phyloP scores from a whole-genome alignment of 2,888 invertebrate species.

The Cheilosia urbana region DNA sequence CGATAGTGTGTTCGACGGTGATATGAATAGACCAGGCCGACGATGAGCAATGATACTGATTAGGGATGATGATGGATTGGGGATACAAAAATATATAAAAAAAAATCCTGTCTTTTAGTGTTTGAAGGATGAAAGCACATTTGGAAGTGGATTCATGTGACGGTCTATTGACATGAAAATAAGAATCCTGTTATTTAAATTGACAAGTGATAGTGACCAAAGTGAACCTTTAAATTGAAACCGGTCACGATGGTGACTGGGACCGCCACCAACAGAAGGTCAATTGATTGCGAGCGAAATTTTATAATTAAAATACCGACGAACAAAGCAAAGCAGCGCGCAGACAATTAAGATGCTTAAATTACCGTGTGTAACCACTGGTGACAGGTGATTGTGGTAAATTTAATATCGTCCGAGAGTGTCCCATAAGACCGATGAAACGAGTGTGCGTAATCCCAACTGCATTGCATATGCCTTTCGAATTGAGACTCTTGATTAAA shows the following conservation, averaged over 20 bases:
- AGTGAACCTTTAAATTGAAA: no score
- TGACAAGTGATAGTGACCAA: no score
- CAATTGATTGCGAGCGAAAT: neutral
- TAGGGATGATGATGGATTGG: slow-evolving; percentile 27
- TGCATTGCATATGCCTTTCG: neutral
- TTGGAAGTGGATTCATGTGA: neutral
- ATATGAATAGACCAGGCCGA: slow-evolving; percentile 20
- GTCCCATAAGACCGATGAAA: slow-evolving; percentile 1
- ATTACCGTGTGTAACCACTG: slow-evolving; percentile 21
- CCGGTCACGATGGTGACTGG: neutral
- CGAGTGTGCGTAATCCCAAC: neutral
- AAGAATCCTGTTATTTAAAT: neutral
- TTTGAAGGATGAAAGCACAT: neutral
- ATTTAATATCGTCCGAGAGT: neutral
- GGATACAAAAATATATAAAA: neutral
- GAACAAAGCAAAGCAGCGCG: neutral
- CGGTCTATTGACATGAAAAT: neutral
- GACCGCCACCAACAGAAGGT: neutral
- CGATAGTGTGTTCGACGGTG: neutral
- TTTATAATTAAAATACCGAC: neutral
- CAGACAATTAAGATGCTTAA: slow-evolving; percentile 18
- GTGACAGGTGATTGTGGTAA: slow-evolving; percentile 30
- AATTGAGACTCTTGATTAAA: neutral
- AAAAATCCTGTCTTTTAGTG: neutral
- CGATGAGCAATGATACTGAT: slow-evolving; percentile 41